These are phyloP conservation scores for Drosophila trapezifrons DNA, from an alignment of 1,140 invertebrate species.

Conservation along the genomic window DNA sequence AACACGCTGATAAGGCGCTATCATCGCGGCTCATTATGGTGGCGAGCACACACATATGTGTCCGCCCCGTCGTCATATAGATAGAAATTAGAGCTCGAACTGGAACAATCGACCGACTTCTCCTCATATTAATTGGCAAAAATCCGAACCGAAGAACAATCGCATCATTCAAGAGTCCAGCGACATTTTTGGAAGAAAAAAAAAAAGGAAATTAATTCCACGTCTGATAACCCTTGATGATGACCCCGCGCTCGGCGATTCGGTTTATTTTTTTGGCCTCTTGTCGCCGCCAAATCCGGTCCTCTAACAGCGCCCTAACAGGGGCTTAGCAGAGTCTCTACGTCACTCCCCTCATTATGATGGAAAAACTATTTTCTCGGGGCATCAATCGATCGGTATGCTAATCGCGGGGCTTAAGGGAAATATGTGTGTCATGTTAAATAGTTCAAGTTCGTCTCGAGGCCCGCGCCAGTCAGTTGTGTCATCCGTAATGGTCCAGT, in stretches of 20 bases:
- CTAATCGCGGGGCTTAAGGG: conserved; percentile 24
- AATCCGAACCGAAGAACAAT: conserved; percentile 7
- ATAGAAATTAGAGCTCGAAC: conserved; percentile 47
- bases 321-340: not conserved
- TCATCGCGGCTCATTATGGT: conserved; percentile 68
- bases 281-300: conserved; percentile 53
- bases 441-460: conserved; percentile 69
- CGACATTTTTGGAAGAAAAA: conserved; percentile 22
- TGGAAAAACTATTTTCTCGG: conserved; percentile 9
- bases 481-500: conserved; percentile 6
- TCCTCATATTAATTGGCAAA: conserved; percentile 66
- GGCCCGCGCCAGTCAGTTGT: conserved; percentile 2
- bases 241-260: conserved; percentile 27
- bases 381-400: conserved; percentile 23
- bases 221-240: conserved; percentile 36
- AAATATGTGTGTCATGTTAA: conserved; percentile 49
- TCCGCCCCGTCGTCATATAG: conserved; percentile 17
- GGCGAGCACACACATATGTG: conserved; percentile 7
- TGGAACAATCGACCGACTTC: conserved; percentile 41
- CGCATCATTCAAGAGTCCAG: conserved; percentile 11
- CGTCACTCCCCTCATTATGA: not conserved
- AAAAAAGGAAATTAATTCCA: conserved; percentile 36
- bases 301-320: conserved; percentile 8
- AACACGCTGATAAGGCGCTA: conserved; percentile 71
- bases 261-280: conserved; percentile 32